Conservation (phyloP, 2,113 vertebrate genomes). For the Choloepus hoffmanni region DNA sequence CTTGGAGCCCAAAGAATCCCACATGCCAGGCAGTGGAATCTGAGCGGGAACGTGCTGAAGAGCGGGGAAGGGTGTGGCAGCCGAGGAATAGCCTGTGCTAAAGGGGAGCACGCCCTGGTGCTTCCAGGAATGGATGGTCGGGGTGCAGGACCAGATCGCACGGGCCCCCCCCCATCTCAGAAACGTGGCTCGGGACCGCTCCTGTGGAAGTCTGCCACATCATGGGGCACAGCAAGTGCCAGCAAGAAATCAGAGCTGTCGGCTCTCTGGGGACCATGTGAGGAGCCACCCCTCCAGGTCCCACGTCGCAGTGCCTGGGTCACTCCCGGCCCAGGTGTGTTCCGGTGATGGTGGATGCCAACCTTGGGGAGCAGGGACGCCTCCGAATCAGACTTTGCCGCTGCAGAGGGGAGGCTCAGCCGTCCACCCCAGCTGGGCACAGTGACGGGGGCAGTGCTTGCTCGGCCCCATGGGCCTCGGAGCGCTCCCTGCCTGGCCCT, state of each 20-base stretch:
- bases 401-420: background rate
- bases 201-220: fast-evolving
- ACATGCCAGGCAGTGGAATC: background rate
- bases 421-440: background rate
- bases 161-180: background rate
- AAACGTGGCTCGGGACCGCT: fast-evolving
- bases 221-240: fast-evolving
- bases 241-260: background rate
- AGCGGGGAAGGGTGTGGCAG: background rate
- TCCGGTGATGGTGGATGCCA: fast-evolving
- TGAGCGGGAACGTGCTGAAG: background rate
- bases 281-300: too few relatives aligned
- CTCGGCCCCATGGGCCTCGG: background rate
- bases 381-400: fast-evolving
- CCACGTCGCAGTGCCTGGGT: fast-evolving
- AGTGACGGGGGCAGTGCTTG: background rate
- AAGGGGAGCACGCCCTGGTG: background rate
- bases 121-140: fast-evolving
- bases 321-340: fast-evolving
- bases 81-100: background rate
- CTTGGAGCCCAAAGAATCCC: too few relatives aligned
- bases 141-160: too few relatives aligned
- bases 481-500: background rate
- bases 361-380: too few relatives aligned
- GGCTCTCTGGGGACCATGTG: background rate